Conservation (phyloP, 2,113 vertebrate genomes). For the Abramis brama region DNA sequence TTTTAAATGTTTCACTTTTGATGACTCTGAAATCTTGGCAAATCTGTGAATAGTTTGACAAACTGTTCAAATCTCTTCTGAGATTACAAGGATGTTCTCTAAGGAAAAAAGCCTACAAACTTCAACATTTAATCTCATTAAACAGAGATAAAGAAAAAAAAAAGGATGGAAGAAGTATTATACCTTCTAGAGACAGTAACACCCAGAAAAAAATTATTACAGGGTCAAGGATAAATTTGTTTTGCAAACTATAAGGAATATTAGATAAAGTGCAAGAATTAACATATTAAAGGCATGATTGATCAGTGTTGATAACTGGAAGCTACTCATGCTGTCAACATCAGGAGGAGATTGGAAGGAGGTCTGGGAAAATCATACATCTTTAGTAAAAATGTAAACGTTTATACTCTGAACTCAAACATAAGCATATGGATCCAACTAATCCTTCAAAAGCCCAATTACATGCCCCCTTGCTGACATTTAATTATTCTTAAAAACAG, state of each 20-base stretch:
- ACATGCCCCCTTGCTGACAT: conserved; percentile 68
- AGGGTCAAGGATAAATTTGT: background rate
- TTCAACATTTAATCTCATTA: background rate
- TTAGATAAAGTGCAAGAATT: conserved; percentile 8
- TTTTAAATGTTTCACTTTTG: background rate
- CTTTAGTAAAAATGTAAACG: background rate
- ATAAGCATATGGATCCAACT: conserved; percentile 43
- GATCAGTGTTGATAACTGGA: background rate
- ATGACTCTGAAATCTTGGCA: background rate
- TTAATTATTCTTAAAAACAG: conserved; percentile 71
- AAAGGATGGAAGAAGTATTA: background rate
- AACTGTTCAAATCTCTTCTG: background rate
- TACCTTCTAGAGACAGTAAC: background rate
- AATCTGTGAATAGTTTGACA: background rate
- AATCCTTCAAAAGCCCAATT: conserved; percentile 70
- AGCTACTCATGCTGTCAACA: conserved; percentile 4
- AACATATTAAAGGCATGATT: background rate
- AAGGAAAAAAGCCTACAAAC: background rate
- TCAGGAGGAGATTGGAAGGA: background rate
- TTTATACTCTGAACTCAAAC: background rate
- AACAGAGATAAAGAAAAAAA: background rate
- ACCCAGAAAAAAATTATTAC: background rate
- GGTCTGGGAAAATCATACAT: background rate
- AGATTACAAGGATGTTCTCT: background rate
- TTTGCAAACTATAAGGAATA: background rate